Base-by-base conservation (phyloP, 2,888 invertebrate genomes). In the Himalopsyche japonica region DNA sequence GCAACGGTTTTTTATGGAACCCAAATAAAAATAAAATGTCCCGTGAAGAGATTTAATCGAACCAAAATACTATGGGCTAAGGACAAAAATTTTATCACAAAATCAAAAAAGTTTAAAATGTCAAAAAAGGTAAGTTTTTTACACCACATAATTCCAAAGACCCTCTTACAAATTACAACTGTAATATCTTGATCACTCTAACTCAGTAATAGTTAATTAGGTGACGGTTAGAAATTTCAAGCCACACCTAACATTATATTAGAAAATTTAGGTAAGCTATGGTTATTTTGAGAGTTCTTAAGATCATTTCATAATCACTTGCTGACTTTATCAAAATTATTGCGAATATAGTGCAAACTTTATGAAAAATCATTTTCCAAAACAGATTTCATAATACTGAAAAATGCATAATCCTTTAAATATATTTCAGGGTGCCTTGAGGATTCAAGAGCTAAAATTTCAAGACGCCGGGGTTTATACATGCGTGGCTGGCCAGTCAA, bases 21-120 rank as follows among this genome's bases (percentile, higher is more conserved):
- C 0, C 96, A 96, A 88, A 95, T 98, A 85, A 98, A 98, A 91
- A 97, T 98, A 87, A 97, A 98, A 89, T 98, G 98, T 89, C 98
- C 98, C 0, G 97, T 97, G 30, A 97, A 97, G 89, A 95, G 96
- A 1, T 95, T 94, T 89, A 95, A 95, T 89, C 92, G 97, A 86
- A 95, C 97, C 0, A 96, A 96, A 90, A 97, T 98, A 87, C 94
- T 95, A 88, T 98, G 98, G 98, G 95, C 95, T 82, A 98, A 98
- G 89, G 97, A 98, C 89, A 95, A 96, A 87, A 95, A 95, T 88
- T 94, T 94, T 81, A 92, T 97, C 85, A 93, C 93, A 34, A 96
- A 97, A 88, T 95, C 95, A 0, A 95, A 95, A 89, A 97, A 97
- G 88, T 95, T 96, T 88, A 97, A 97, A 90, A 96, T 97, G 81